These are phyloP conservation scores for Dromaius novaehollandiae DNA, from an alignment of 2,113 vertebrate genomes.

Conservation along the genomic window DNA sequence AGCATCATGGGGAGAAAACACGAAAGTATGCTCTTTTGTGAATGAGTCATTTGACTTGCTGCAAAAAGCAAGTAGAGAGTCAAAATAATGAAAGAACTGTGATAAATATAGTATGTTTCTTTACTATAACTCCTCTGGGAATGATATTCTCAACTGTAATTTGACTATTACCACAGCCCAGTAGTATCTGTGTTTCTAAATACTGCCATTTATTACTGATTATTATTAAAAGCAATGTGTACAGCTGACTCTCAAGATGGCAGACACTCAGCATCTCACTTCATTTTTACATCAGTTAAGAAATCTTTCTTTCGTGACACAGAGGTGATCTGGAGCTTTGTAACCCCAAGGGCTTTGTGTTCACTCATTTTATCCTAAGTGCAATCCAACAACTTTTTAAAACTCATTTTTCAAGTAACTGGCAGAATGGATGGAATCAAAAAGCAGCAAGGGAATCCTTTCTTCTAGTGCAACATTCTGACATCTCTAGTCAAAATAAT, in stretches of 20 bases:
- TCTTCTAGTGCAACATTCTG: slow-evolving; percentile 19
- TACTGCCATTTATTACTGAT: slow-evolving; percentile 11
- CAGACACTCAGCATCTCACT: neutral
- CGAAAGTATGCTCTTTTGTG: neutral
- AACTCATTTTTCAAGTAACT: slow-evolving; percentile 32
- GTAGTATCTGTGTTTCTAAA: slow-evolving; percentile 26
- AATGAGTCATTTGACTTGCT: neutral
- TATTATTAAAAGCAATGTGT: neutral
- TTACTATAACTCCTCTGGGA: neutral
- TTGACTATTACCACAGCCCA: slow-evolving; percentile 7
- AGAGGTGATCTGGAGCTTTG: neutral
- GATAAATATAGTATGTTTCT: neutral
- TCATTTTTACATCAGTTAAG: neutral
- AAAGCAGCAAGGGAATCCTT: neutral
- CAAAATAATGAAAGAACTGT: neutral
- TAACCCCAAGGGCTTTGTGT: neutral
- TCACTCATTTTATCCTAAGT: neutral
- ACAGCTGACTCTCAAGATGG: neutral
- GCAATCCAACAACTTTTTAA: neutral
- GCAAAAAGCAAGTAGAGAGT: neutral
- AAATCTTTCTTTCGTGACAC: neutral
- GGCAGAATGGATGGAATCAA: neutral
- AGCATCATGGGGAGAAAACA: neutral
- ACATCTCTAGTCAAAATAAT: slow-evolving; percentile 63
- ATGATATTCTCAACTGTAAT: neutral